These are phyloP conservation scores for Phymorhynchus buccinoides DNA, from an alignment of 1,140 invertebrate genomes.

Conservation along the genomic window DNA sequence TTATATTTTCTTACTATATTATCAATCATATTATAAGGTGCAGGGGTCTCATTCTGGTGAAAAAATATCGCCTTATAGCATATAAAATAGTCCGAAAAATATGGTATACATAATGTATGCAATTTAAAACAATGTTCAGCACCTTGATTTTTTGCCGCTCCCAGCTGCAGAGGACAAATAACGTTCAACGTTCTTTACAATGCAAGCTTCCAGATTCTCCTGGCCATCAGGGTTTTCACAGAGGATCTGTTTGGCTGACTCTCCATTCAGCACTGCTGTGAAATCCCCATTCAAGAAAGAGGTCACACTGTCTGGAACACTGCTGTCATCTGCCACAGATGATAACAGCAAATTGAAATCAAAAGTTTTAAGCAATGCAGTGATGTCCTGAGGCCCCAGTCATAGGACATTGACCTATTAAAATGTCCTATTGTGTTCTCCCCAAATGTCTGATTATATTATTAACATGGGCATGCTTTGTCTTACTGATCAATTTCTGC, in stretches of 20 bases:
- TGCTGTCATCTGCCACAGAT: slow-evolving; percentile 13
- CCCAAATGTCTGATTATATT: too few relatives aligned
- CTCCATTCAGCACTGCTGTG: slow-evolving; percentile 19
- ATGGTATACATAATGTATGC: neutral
- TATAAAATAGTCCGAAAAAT: neutral
- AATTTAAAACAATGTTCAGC: neutral
- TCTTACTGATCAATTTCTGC: too few relatives aligned
- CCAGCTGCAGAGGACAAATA: slow-evolving; percentile 9
- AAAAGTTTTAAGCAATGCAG: too few relatives aligned
- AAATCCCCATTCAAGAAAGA: slow-evolving; percentile 31
- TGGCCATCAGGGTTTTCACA: slow-evolving; percentile 7
- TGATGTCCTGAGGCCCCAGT: too few relatives aligned
- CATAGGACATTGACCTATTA: too few relatives aligned
- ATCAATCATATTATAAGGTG: too few relatives aligned
- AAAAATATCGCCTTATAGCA: too few relatives aligned
- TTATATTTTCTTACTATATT: too few relatives aligned
- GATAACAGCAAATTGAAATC: too few relatives aligned
- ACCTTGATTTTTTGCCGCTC: slow-evolving; percentile 6
- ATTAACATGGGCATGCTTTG: too few relatives aligned
- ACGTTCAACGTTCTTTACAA: slow-evolving; percentile 33
- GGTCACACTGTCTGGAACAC: neutral
- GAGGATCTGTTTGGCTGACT: slow-evolving; percentile 26
- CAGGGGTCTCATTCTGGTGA: too few relatives aligned
- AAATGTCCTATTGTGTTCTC: too few relatives aligned
- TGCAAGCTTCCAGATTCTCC: neutral